phyloP scores from a whole-genome alignment of 1,140 invertebrate genomes.

The Trigoniulus corallinus region DNA sequence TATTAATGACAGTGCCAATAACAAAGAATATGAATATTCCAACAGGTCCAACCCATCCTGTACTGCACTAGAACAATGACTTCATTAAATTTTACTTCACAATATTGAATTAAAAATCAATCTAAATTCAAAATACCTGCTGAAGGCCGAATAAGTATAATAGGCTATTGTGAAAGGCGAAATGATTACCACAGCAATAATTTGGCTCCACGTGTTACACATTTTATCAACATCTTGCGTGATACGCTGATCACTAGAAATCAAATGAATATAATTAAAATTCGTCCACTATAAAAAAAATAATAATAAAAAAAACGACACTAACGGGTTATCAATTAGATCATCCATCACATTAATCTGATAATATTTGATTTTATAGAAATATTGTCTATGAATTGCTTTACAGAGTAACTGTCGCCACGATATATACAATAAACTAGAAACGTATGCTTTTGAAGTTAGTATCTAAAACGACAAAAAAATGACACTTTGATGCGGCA shows the following conservation, averaged over 20 bases:
- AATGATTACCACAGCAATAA: slow-evolving; percentile 32
- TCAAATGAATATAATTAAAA: slow-evolving; percentile 8
- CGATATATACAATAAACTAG: slow-evolving; percentile 28
- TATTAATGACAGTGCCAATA: slow-evolving; percentile 37
- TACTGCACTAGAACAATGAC: slow-evolving; percentile 21
- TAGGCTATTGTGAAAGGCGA: slow-evolving; percentile 37
- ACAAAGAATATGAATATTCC: slow-evolving; percentile 38
- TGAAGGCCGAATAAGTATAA: slow-evolving; percentile 30
- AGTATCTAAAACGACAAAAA: slow-evolving; percentile 20
- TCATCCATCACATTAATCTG: slow-evolving; percentile 31
- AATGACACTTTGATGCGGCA: slow-evolving; percentile 4
- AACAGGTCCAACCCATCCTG: slow-evolving; percentile 38
- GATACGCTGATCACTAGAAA: slow-evolving; percentile 34
- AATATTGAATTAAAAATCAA: slow-evolving; percentile 13
- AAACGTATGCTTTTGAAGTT: slow-evolving; percentile 26
- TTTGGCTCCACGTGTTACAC: slow-evolving; percentile 29
- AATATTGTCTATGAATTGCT: slow-evolving; percentile 32
- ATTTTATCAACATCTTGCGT: slow-evolving; percentile 39
- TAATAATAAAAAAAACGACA: slow-evolving; percentile 7
- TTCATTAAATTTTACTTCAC: slow-evolving; percentile 13
- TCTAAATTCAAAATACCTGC: slow-evolving; percentile 13
- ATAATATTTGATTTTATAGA: slow-evolving; percentile 31
- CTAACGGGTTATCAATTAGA: slow-evolving; percentile 36
- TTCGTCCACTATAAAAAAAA: background rate
- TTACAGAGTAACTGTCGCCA: slow-evolving; percentile 29